phyloP scores from a whole-genome alignment of 2,797 vertebrate genomes.

The Rhincodon typus region DNA sequence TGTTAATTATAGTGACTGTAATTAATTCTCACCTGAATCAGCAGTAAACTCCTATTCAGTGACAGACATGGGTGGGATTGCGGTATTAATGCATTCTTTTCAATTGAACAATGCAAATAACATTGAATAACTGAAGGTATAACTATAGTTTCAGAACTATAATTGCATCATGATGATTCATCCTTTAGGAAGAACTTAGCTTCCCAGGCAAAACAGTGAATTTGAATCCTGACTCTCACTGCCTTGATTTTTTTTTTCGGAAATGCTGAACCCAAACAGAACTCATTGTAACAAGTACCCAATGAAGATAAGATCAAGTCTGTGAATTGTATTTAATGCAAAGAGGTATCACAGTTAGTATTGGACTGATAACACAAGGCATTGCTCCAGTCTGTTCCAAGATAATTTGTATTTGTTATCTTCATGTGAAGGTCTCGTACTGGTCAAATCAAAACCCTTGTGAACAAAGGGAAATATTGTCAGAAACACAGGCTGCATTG shows the following conservation, averaged over 20 bases:
- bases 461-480: not conserved
- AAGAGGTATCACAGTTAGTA: not conserved
- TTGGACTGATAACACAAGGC: not conserved
- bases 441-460: not conserved
- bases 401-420: not conserved
- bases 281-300: not conserved
- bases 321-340: not conserved
- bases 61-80: too few relatives aligned
- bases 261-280: not conserved
- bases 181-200: not conserved
- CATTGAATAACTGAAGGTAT: not conserved
- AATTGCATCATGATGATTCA: not conserved
- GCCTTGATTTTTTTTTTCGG: not conserved
- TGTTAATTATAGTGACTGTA: not conserved
- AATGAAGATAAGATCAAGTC: not conserved
- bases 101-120: not conserved
- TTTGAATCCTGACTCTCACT: not conserved
- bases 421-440: too few relatives aligned
- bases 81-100: not conserved
- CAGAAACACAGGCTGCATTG: not conserved
- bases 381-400: not conserved
- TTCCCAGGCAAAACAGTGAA: not conserved
- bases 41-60: not conserved
- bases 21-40: not conserved
- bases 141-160: not conserved